Evolutionary conservation across 1,140 invertebrate species (phyloP), one percentile per base, ranked within the genome.

Genomic region (Glossosoma conforme): DNA sequence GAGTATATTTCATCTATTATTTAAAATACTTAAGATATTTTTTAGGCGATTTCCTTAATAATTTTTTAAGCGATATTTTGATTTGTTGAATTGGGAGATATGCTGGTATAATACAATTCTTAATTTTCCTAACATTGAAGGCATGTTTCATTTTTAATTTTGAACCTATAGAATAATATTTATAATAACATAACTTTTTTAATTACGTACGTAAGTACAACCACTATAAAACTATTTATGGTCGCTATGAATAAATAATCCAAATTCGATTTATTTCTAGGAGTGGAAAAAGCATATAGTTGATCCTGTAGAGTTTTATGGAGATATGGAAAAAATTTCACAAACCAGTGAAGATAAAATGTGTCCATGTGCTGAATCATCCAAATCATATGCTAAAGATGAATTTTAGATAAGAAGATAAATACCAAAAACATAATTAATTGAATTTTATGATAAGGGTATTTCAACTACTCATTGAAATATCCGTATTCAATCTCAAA

Each of bases 311-410:
- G 67, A 67, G 54, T 64, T 89, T 13, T 61, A 79, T 30, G 68
- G 82, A 36, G 80, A 71, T 36, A 93, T 93, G 89, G 88, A 91
- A 62, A 65, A 79, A 64, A 82, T 92, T 28, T 69, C 75, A 41
- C 82, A 86, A 66, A 72, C 77, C 20, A 67, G 76, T 52, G 52
- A 61, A 60, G 62, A 65, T 25, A 72, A 75, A 58, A 61, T 68
- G 24, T 87, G 83, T 67, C 60, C 70, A 32, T 70, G 66, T 54
- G 56, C 59, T 46, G 52, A 68, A 41, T 40, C n/a, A 30, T 17
- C 22, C n/a, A n/a, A n/a, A n/a, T n/a, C n/a, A n/a, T n/a, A n/a
- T n/a, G n/a, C n/a, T n/a, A n/a, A n/a, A n/a, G n/a, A n/a, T n/a
- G n/a, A n/a, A n/a, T n/a, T n/a, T n/a, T n/a, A n/a, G n/a, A n/a